Evolutionary conservation across 2,113 vertebrate species (phyloP).

Genomic region (Corythoichthys haematopterus): DNA sequence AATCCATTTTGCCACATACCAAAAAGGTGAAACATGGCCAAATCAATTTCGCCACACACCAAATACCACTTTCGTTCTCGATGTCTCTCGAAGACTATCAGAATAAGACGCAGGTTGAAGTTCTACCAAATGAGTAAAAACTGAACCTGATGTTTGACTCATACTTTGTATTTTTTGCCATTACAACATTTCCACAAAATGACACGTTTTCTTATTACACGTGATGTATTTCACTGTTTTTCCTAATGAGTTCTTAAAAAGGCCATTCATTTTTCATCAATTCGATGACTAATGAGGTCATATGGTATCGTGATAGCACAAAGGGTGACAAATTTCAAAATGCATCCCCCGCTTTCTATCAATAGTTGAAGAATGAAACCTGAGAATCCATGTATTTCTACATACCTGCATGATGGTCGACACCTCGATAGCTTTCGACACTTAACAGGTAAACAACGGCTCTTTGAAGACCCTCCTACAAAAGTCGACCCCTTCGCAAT

Average conservation of each 20-base stretch:
- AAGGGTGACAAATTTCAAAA: neutral
- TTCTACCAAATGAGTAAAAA: neutral
- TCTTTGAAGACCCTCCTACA: conserved; percentile 7
- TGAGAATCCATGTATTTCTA: conserved; percentile 42
- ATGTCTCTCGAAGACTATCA: neutral
- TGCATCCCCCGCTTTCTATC: neutral
- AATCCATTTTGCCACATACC: too few relatives aligned
- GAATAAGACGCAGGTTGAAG: neutral
- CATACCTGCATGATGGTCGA: conserved; percentile 13
- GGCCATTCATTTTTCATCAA: neutral
- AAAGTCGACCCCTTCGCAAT: conserved; percentile 16
- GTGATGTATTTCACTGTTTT: neutral
- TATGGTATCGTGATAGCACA: neutral
- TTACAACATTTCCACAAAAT: neutral
- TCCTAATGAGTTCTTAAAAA: neutral
- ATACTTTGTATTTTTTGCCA: neutral
- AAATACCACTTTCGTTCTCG: too few relatives aligned
- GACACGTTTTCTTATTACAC: neutral
- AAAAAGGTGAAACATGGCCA: too few relatives aligned
- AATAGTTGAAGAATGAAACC: conserved; percentile 41
- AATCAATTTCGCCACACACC: too few relatives aligned
- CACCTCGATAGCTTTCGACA: conserved; percentile 3
- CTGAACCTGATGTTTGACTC: neutral
- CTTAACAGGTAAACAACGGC: conserved; percentile 35
- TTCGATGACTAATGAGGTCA: neutral